These are phyloP conservation scores for Numenius phaeopus DNA, from an alignment of 2,797 vertebrate genomes.

Conservation along the genomic window DNA sequence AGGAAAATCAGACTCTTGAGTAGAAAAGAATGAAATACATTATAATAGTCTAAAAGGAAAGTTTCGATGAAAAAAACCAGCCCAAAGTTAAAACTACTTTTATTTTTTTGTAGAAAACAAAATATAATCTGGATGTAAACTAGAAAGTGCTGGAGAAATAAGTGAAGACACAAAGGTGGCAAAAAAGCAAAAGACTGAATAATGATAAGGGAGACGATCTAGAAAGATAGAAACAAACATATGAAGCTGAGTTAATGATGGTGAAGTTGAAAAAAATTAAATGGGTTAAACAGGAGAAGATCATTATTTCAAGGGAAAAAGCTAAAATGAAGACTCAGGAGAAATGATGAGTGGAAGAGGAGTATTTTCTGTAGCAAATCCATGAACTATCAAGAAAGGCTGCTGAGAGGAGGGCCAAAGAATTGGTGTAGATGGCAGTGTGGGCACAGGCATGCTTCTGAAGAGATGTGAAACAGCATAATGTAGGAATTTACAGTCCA, in stretches of 20 bases:
- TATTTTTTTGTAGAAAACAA: background rate
- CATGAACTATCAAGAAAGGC: background rate
- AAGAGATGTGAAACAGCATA: background rate
- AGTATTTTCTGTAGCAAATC: background rate
- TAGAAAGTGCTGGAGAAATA: background rate
- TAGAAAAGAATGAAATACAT: background rate
- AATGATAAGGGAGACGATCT: background rate
- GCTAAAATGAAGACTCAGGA: background rate
- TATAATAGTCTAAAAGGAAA: background rate
- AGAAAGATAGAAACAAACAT: background rate
- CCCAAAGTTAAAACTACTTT: background rate
- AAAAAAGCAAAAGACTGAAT: background rate
- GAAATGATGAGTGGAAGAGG: background rate
- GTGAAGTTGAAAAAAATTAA: background rate
- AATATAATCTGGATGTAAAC: background rate
- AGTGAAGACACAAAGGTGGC: background rate
- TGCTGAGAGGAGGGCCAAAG: background rate
- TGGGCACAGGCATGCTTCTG: background rate
- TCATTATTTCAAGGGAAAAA: background rate
- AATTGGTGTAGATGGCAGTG: accelerated
- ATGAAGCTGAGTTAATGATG: background rate
- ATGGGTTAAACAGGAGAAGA: background rate
- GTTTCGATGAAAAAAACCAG: background rate
- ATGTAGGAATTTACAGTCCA: background rate
- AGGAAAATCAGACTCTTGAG: background rate